A percentile compares a stretch with the other conserved stretches of the same genome.
Evolutionary conservation across 1,140 invertebrate genomes (phyloP).

Genomic region (Zaprionus kolodkinae): DNA sequence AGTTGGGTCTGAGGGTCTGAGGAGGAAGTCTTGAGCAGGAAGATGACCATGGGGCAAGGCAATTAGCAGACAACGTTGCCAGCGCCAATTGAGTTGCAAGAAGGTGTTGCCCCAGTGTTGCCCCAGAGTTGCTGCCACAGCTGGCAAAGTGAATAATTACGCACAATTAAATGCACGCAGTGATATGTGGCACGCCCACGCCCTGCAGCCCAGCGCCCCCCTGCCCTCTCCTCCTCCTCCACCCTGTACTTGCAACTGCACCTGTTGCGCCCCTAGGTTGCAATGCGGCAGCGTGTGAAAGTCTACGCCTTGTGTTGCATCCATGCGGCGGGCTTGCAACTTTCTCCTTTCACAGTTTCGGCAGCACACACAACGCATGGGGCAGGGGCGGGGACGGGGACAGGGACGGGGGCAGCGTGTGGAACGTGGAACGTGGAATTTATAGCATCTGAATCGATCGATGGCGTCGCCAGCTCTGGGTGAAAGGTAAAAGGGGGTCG

Average conservation of each 20-base stretch:
- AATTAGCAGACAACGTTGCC: slow-evolving; percentile 32
- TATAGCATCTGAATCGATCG: slow-evolving; percentile 38
- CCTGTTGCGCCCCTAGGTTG: slow-evolving; percentile 24
- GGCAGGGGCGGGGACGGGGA: neutral
- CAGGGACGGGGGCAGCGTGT: neutral
- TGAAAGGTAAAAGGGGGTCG: slow-evolving; percentile 46
- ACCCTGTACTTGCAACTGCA: slow-evolving; percentile 20
- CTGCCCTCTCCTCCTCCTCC: too few species aligned
- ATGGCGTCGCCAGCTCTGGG: neutral
- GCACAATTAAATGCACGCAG: slow-evolving; percentile 76
- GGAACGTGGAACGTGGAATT: slow-evolving; percentile 23
- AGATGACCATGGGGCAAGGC: slow-evolving; percentile 22
- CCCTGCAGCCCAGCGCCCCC: neutral
- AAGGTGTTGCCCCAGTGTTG: neutral
- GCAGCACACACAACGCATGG: neutral
- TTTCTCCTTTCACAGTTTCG: slow-evolving; percentile 62
- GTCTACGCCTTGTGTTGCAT: slow-evolving; percentile 35
- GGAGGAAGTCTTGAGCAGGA: neutral
- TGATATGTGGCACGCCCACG: slow-evolving; percentile 41
- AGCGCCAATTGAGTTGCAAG: slow-evolving; percentile 52
- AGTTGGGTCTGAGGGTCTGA: too few species aligned
- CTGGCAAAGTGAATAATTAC: slow-evolving; percentile 77
- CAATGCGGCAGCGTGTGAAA: slow-evolving; percentile 42
- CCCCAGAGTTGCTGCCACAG: slow-evolving; percentile 48
- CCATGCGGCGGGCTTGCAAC: slow-evolving; percentile 27